Base-by-base conservation (phyloP, 1,140 invertebrate genomes). In the Caenorhabditis latens region DNA sequence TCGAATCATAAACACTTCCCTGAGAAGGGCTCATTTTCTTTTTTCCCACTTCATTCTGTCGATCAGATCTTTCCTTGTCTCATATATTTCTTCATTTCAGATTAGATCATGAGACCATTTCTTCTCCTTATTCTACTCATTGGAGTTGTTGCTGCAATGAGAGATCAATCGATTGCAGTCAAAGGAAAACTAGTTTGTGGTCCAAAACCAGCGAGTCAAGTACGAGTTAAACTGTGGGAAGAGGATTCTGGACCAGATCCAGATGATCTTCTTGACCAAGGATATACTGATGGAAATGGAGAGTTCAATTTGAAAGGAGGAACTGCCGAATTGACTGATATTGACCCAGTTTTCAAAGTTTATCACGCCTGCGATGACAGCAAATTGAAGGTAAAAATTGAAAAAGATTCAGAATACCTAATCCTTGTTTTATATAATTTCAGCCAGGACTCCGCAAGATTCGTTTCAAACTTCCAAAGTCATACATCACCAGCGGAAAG, bases 211-310 rank as follows among this genome's bases (percentile, higher is more conserved):
- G 92, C 92, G 42, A 83, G 24, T 24, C 71, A 89, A 50, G 92
- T 92, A 19, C 61, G 89, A 5, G 89, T 92, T 14, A 91, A 91
- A 83, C 87, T 92, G 24, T 91, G 89, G 86, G 91, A 92, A 40
- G 91, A 92, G 86, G 91, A 92, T 85, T 57, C 58, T 57, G 91
- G 88, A 58, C 88, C 88, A 24, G 88, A 89, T 85, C 89, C 89
- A 61, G 89, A 89, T 87, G 89, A 89, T 48, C 61, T 87, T 67
- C 88, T 89, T 11, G 89, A 89, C 65, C 43, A 50, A 58, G 88
- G 85, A 75, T 89, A 88, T 67, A 89, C 89, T 21, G 89, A 89
- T 48, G 82, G 16, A 21, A 82, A 89, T n/a, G 89, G 89, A 75
- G 61, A 84, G 43, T 89, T 89, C 88, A 58, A 58, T 42, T 82